A percentile compares a stretch with the other conserved stretches of the same genome.
Evolutionary conservation across 1,140 invertebrate genomes (phyloP).

Genomic region (Tenebrio molitor): DNA sequence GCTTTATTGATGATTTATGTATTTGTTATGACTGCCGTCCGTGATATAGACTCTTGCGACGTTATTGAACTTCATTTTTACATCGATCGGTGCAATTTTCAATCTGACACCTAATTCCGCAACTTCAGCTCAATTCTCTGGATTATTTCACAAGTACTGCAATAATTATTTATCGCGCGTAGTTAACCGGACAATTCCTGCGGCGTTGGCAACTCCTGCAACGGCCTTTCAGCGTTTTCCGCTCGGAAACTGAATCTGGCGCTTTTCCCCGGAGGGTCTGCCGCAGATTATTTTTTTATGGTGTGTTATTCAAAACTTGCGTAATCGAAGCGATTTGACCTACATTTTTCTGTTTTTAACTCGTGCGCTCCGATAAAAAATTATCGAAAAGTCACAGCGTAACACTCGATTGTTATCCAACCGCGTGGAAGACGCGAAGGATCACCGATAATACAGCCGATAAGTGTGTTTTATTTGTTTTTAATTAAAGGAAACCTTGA

Average conservation of each 20-base stretch:
- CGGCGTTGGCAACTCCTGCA: background rate
- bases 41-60: slow-evolving; percentile 1
- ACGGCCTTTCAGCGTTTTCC: background rate
- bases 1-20: slow-evolving; percentile 29
- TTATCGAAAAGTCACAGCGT: slow-evolving; percentile 24
- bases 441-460: no score
- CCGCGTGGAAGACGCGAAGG: no score
- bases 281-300: background rate
- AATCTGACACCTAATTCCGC: background rate
- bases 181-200: background rate
- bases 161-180: slow-evolving; percentile 19
- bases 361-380: background rate
- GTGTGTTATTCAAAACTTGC: slow-evolving; percentile 8
- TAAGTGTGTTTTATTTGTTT: slow-evolving; percentile 9
- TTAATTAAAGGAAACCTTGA: slow-evolving; percentile 14
- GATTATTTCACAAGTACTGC: background rate
- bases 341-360: slow-evolving; percentile 20
- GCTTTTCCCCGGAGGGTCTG: slow-evolving; percentile 5
- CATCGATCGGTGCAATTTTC: background rate
- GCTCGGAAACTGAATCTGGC: background rate
- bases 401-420: no score
- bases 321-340: slow-evolving; percentile 18
- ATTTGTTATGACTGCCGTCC: slow-evolving; percentile 14
- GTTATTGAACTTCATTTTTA: slow-evolving; percentile 39
- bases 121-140: slow-evolving; percentile 1